phyloP scores from a whole-genome alignment of 2,888 invertebrate genomes.

The Melolontha melolontha region DNA sequence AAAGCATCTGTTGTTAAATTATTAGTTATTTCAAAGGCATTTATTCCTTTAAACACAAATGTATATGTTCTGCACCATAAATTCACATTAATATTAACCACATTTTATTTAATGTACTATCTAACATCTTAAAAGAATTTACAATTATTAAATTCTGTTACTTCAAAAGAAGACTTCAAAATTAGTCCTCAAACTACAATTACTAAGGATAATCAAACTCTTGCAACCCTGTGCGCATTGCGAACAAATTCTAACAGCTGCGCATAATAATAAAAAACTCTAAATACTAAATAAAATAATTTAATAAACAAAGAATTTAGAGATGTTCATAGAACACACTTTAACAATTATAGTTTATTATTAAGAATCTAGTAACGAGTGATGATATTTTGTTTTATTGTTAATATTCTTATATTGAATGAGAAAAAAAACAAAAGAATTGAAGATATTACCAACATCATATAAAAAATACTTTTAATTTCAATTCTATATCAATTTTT shows the following conservation, averaged over 20 bases:
- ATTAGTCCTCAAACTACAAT: conserved; percentile 45
- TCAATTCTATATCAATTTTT: no score
- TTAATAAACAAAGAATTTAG: not conserved
- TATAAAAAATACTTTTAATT: no score
- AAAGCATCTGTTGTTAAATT: conserved; percentile 41
- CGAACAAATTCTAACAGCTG: not conserved
- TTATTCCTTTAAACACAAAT: not conserved
- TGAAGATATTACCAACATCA: no score
- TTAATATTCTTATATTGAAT: not conserved
- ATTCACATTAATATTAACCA: conserved; percentile 8
- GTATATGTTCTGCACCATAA: not conserved
- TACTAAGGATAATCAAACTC: conserved; percentile 46
- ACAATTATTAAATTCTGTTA: conserved; percentile 8
- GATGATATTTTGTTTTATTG: not conserved
- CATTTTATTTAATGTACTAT: conserved; percentile 3
- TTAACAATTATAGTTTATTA: not conserved
- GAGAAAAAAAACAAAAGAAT: not conserved
- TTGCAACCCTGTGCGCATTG: conserved; percentile 57
- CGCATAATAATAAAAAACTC: conserved; percentile 39
- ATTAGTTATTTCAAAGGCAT: conserved; percentile 7
- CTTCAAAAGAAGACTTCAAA: conserved; percentile 51
- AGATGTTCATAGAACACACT: not conserved
- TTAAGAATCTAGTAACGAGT: not conserved
- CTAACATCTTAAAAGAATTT: conserved; percentile 10
- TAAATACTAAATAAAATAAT: not conserved